A percentile compares a stretch with the other conserved stretches of the same genome.
phyloP scores from a whole-genome alignment of 2,113 vertebrate genomes.

The Sapayoa aenigma region DNA sequence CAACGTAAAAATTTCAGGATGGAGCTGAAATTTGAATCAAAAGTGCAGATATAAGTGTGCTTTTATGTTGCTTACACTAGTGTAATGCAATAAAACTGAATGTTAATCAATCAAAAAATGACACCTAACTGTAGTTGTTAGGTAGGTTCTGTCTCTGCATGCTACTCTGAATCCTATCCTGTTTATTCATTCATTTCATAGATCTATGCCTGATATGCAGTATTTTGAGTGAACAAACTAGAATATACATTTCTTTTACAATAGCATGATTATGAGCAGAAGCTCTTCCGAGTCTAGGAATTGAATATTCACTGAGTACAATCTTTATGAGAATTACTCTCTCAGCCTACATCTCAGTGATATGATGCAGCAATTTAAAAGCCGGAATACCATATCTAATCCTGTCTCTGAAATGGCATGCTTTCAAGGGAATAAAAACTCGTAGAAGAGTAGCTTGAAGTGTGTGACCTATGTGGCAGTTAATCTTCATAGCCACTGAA shows the following conservation, averaged over 20 bases:
- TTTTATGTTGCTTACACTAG: not conserved
- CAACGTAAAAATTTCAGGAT: not conserved
- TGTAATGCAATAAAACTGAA: not conserved
- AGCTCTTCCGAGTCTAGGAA: not conserved
- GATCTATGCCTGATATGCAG: not conserved
- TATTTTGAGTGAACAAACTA: not conserved
- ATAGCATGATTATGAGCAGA: not conserved
- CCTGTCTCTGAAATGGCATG: not conserved
- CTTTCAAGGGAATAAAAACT: not conserved
- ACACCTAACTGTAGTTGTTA: not conserved
- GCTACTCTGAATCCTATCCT: not conserved
- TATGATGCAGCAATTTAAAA: not conserved
- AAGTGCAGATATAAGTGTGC: not conserved
- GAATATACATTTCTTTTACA: not conserved
- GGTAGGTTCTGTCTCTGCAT: not conserved
- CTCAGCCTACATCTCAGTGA: not conserved
- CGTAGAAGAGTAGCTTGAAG: not conserved
- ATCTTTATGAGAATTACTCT: not conserved
- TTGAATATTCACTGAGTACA: not conserved
- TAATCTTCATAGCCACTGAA: not conserved
- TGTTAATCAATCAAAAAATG: not conserved
- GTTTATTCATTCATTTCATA: no score
- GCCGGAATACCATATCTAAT: not conserved
- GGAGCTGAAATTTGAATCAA: not conserved
- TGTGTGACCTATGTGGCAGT: not conserved